A percentile compares a stretch with the other conserved stretches of the same genome.
These are phyloP conservation scores for Nymphalis urticae DNA, from an alignment of 2,888 invertebrate species.

Conservation along the genomic window DNA sequence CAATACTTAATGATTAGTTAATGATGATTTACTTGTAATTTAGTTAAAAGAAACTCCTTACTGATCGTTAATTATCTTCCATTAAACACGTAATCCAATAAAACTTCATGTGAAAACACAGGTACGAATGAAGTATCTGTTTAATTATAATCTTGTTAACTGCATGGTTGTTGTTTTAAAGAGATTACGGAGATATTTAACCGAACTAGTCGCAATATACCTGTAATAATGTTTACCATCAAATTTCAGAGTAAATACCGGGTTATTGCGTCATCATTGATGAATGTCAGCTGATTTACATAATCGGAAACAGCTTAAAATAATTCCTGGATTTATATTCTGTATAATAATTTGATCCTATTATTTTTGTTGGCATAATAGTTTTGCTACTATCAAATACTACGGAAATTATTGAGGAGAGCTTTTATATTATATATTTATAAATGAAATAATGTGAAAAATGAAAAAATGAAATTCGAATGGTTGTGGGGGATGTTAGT, in stretches of 20 bases:
- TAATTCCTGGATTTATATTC: background rate
- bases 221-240: constrained; percentile 25
- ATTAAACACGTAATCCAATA: too few species aligned
- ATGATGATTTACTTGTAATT: too few species aligned
- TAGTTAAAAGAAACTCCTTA: too few species aligned
- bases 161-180: background rate
- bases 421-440: too few species aligned
- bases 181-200: constrained; percentile 25
- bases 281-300: constrained; percentile 25
- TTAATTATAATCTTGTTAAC: constrained; percentile 11
- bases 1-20: too few species aligned
- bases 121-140: background rate
- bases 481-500: too few species aligned
- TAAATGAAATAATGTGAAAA: too few species aligned
- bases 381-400: background rate
- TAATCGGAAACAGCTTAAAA: constrained; percentile 19
- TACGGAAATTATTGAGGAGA: too few species aligned
- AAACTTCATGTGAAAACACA: background rate
- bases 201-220: constrained; percentile 22
- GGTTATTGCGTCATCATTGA: constrained; percentile 19
- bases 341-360: too few species aligned
- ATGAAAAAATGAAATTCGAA: too few species aligned
- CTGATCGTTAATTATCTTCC: too few species aligned
- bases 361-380: background rate
- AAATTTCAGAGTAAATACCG: constrained; percentile 21